Conservation (phyloP, 2,888 invertebrate species). For the Stratiomys singularior region DNA sequence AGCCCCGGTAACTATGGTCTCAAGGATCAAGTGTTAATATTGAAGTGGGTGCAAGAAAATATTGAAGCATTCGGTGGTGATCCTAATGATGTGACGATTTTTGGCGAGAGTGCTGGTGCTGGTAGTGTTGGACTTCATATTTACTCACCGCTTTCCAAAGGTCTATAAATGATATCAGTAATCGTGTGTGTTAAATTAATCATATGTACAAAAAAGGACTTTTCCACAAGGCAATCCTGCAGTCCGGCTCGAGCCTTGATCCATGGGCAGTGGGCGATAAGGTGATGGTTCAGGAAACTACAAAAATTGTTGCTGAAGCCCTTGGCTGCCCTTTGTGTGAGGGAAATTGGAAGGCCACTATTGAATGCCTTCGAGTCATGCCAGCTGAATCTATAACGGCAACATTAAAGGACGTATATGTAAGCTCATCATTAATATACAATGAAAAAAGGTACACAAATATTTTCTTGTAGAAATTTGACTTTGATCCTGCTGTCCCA, state of each 20-base stretch:
- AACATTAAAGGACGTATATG: not conserved
- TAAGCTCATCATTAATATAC: not conserved
- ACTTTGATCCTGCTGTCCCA: not conserved
- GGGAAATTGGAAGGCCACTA: slow-evolving; percentile 64
- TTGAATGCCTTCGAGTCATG: slow-evolving; percentile 71
- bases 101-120: slow-evolving; percentile 73
- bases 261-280: slow-evolving; percentile 70
- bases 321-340: slow-evolving; percentile 69
- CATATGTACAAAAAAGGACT: slow-evolving; percentile 66
- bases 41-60: slow-evolving; percentile 70
- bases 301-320: slow-evolving; percentile 69
- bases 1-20: slow-evolving; percentile 72
- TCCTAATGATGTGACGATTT: slow-evolving; percentile 69
- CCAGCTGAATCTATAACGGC: slow-evolving; percentile 70
- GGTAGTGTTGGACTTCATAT: slow-evolving; percentile 71
- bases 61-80: slow-evolving; percentile 70
- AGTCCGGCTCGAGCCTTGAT: slow-evolving; percentile 73
- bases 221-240: slow-evolving; percentile 75
- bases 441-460: not conserved
- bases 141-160: slow-evolving; percentile 66
- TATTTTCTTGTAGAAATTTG: not conserved
- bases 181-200: not conserved
- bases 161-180: not conserved
- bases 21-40: slow-evolving; percentile 70
- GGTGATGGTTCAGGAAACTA: slow-evolving; percentile 68